Base-by-base conservation (phyloP, 1,140 invertebrate species). In the Drosophila lacteicornis region DNA sequence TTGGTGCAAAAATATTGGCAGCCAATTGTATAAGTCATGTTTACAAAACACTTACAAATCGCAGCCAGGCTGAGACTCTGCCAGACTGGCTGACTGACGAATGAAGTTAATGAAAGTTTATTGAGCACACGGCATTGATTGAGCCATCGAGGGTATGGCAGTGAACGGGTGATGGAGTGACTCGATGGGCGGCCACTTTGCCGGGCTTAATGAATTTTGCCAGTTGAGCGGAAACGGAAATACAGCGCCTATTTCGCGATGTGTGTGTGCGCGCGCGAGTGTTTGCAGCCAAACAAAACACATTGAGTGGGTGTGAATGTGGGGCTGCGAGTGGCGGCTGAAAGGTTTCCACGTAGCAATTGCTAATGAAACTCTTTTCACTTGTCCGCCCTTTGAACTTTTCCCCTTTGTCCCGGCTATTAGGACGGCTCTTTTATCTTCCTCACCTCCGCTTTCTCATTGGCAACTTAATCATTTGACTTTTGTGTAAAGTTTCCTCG, bases 81-180 rank as follows among this genome's bases (percentile, higher is more conserved):
- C 42, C 53, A 81, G 79, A 43, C 60, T 76, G 63, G 22, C 71
- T 61, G 62, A 63, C 65, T 75, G 80, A 74, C 75, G 84, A 88
- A 69, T 80, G 84, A 84, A 87, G 84, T 84, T 88, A 87, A 88
- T 87, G 84, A 84, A 84, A 83, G 80, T 88, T 87, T 88, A 87
- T 87, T 83, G 84, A 71, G 84, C 80, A 61, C 75, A 76, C 61
- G 82, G 75, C 75, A 61, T 69, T 70, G 79, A 80, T 74, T 74
- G 73, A 78, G 71, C 57, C 62, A 63, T 57, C 62, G 79, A 30
- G 36, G 68, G 36, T 45, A 17, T 60, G 50, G 45, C 36, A 55
- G 17, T 38, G 69, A 67, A 51, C 33, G 62, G 45, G 59, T 50
- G 73, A 77, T 73, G 42, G 71, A 75, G 61, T 73, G 66, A 45